Conservation (phyloP, 2,888 invertebrate species). For the Norana najaformis region DNA sequence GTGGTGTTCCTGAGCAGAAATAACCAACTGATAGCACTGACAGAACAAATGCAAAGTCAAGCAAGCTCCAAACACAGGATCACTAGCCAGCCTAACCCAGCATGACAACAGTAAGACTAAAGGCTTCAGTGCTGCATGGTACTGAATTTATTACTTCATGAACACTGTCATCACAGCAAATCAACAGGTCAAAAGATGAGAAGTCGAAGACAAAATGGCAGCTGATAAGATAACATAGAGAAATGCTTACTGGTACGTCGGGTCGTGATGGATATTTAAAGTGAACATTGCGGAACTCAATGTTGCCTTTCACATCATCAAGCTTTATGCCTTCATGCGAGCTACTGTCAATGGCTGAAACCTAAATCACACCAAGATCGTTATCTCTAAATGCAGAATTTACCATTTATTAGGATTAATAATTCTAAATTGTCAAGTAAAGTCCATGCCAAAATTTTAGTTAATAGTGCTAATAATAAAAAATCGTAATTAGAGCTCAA, state of each 20-base stretch:
- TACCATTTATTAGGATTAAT: not conserved
- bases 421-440: not conserved
- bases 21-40: too few relatives aligned
- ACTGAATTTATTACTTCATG: too few relatives aligned
- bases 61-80: too few relatives aligned
- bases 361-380: conserved; percentile 48
- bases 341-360: conserved; percentile 74
- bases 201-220: too few relatives aligned
- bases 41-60: too few relatives aligned
- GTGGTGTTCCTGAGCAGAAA: too few relatives aligned
- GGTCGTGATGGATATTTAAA: conserved; percentile 79
- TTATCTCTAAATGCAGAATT: not conserved
- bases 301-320: conserved; percentile 67
- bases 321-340: conserved; percentile 70
- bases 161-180: too few relatives aligned
- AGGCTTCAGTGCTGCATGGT: too few relatives aligned
- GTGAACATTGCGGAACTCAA: conserved; percentile 72
- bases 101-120: too few relatives aligned
- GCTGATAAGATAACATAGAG: not conserved
- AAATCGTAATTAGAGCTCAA: not conserved
- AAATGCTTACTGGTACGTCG: conserved; percentile 63
- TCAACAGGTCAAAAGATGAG: too few relatives aligned
- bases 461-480: not conserved
- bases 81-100: too few relatives aligned
- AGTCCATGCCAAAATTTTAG: not conserved